phyloP scores from a whole-genome alignment of 2,888 invertebrate genomes.

The Acronicta leporina region DNA sequence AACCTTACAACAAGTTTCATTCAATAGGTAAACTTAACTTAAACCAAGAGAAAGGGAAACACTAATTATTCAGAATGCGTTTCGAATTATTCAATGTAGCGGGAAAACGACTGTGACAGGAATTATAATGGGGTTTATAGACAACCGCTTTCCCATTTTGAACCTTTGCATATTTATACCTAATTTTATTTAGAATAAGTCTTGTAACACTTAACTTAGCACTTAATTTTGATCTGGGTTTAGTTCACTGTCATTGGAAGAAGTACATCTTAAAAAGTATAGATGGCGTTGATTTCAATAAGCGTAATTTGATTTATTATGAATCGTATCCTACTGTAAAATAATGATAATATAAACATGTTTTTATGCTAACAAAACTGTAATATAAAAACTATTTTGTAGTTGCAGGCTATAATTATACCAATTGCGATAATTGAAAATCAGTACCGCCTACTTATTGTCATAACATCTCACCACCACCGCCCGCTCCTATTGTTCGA shows the following conservation, averaged over 20 bases:
- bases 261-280: constrained; percentile 62
- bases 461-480: constrained; percentile 60
- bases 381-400: background rate
- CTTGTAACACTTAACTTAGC: background rate
- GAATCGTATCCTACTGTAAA: constrained; percentile 61
- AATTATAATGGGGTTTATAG: constrained; percentile 68
- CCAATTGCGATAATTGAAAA: constrained; percentile 56
- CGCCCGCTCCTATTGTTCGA: constrained; percentile 69
- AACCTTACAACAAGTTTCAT: constrained; percentile 37
- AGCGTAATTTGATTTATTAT: constrained; percentile 52
- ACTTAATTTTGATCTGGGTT: constrained; percentile 13
- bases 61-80: constrained; percentile 69
- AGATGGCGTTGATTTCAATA: constrained; percentile 71
- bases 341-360: background rate
- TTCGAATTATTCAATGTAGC: constrained; percentile 74
- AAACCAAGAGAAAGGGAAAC: constrained; percentile 65
- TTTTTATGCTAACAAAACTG: background rate
- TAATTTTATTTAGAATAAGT: constrained; percentile 34
- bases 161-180: constrained; percentile 45
- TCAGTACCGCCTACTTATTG: constrained; percentile 60
- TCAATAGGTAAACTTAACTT: constrained; percentile 18
- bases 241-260: constrained; percentile 10
- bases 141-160: constrained; percentile 66
- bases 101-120: constrained; percentile 64
- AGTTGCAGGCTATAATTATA: constrained; percentile 32